A percentile compares a stretch with the other conserved stretches of the same genome.
phyloP scores from a whole-genome alignment of 2,888 invertebrate species.

The Euproctis similis region DNA sequence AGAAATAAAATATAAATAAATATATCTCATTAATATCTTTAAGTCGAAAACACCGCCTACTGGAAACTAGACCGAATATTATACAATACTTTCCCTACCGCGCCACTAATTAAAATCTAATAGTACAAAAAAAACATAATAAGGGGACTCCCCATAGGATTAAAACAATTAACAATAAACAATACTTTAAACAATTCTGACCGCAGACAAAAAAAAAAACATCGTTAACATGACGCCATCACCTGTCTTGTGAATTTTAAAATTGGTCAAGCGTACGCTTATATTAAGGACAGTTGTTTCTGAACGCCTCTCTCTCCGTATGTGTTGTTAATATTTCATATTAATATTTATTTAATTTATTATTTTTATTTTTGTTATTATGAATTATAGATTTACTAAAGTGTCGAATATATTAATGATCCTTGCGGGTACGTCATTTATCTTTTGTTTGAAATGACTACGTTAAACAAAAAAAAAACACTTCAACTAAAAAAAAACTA shows the following conservation, averaged over 20 bases:
- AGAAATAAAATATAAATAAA: constrained; percentile 3
- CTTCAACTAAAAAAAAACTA: no score
- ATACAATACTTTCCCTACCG: constrained; percentile 15
- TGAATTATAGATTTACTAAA: constrained; percentile 2
- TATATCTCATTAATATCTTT: constrained; percentile 1
- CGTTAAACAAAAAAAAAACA: no score
- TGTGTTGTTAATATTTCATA: constrained; percentile 3
- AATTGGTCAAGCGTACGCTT: constrained; percentile 10
- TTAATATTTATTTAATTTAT: constrained; percentile 3
- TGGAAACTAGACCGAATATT: constrained; percentile 8
- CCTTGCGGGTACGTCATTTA: no score
- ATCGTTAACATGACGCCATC: constrained; percentile 20
- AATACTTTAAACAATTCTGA: constrained; percentile 20
- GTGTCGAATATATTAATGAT: constrained; percentile 6
- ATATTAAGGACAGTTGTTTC: constrained; percentile 4
- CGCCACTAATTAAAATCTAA: constrained; percentile 21
- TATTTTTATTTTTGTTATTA: constrained; percentile 2
- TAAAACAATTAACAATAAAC: constrained; percentile 28
- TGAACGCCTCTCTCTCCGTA: not conserved
- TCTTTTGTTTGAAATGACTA: no score
- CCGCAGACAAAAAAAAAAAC: constrained; percentile 22
- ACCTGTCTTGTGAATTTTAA: constrained; percentile 18
- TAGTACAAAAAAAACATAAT: constrained; percentile 18
- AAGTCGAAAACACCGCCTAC: constrained; percentile 1
- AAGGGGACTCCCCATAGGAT: constrained; percentile 17